Evolutionary conservation across 2,113 vertebrate genomes (phyloP).

Genomic region (Pristiophorus japonicus): DNA sequence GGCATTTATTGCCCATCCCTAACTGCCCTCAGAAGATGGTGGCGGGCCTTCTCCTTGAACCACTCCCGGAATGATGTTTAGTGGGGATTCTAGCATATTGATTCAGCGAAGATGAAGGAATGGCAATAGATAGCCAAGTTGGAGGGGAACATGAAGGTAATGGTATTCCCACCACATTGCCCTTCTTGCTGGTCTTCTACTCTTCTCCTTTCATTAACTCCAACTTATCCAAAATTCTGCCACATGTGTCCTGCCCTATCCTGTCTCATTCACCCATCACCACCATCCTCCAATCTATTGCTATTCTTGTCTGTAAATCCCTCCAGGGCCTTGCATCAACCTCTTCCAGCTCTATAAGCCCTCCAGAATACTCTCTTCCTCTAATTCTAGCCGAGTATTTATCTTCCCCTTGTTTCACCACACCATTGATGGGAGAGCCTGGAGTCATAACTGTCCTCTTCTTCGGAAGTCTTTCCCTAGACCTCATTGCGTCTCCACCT

Average conservation of each 20-base stretch:
- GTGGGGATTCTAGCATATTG: not conserved
- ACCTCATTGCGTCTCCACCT: not conserved
- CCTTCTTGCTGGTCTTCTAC: not conserved
- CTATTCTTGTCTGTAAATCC: not conserved
- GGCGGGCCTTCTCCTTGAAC: not conserved
- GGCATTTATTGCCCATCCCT: not conserved
- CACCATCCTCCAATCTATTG: not conserved
- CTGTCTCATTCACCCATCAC: not conserved
- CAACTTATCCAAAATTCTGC: not conserved
- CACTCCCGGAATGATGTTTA: not conserved
- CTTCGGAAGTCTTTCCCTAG: not conserved
- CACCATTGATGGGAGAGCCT: not conserved
- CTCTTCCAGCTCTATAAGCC: not conserved
- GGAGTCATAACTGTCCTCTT: not conserved
- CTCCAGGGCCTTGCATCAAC: not conserved
- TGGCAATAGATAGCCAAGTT: not conserved
- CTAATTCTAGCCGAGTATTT: no score
- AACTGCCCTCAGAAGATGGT: not conserved
- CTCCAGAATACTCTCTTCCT: not conserved
- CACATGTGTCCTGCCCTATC: not conserved
- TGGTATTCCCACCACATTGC: not conserved
- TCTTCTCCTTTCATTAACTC: not conserved
- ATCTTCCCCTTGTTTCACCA: no score
- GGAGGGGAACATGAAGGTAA: not conserved
- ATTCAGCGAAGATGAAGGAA: not conserved